A percentile compares a stretch with the other conserved stretches of the same genome.
These are phyloP conservation scores for Daubentonia madagascariensis DNA, from an alignment of 2,113 vertebrate genomes.

Conservation along the genomic window DNA sequence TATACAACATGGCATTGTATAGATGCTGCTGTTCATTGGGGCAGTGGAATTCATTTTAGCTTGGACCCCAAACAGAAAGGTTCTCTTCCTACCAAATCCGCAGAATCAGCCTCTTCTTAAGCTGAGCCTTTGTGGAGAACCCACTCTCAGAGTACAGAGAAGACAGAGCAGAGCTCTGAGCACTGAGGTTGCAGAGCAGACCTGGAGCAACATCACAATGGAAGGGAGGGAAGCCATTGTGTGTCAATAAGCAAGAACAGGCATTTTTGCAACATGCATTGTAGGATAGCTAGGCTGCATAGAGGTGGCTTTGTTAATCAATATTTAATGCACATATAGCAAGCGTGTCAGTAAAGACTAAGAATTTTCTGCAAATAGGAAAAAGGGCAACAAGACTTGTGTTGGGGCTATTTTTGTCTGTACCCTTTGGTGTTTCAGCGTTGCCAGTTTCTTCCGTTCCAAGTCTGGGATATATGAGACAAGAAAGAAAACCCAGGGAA, in stretches of 20 bases:
- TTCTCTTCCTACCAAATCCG: not conserved
- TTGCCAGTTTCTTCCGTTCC: not conserved
- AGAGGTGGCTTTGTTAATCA: not conserved
- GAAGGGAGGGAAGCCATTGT: too few species aligned
- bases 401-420: not conserved
- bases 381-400: not conserved
- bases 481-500: not conserved
- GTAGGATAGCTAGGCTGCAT: not conserved
- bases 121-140: not conserved
- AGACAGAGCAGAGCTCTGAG: not conserved
- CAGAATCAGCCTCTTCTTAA: not conserved
- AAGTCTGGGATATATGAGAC: not conserved
- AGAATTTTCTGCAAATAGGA: not conserved
- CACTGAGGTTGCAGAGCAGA: not conserved
- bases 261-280: not conserved
- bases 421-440: not conserved
- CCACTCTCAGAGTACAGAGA: not conserved
- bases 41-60: not conserved
- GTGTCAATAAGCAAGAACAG: not conserved
- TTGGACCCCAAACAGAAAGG: not conserved
- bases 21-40: not conserved
- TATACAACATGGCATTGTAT: not conserved
- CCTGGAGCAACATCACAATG: accelerated
- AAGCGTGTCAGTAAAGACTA: not conserved
- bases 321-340: not conserved